Percentiles rank a stretch among this genome's conserved stretches.
Conservation (phyloP, 2,113 vertebrate genomes). For the Geococcyx californianus region DNA sequence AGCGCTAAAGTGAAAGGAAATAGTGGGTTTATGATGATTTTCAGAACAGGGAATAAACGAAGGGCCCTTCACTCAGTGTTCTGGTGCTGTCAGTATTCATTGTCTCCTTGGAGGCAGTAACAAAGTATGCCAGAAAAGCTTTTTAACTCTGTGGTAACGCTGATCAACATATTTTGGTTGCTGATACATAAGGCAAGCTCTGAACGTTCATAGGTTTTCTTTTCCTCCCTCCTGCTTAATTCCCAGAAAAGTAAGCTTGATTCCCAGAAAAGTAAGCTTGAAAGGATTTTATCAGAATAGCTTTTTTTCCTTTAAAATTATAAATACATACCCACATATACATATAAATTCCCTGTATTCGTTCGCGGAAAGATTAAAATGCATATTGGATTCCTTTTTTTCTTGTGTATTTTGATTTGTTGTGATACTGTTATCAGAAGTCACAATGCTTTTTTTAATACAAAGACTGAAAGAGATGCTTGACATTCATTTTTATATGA, state of each 20-base stretch:
- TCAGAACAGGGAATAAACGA: not conserved
- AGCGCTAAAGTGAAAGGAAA: not conserved
- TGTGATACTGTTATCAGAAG: not conserved
- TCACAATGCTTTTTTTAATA: not conserved
- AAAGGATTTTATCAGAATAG: not conserved
- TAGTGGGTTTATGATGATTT: not conserved
- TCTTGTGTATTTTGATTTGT: not conserved
- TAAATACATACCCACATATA: too few species aligned
- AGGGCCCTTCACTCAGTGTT: not conserved
- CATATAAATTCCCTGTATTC: not conserved
- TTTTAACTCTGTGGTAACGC: not conserved
- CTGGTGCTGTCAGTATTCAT: not conserved
- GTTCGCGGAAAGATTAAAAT: not conserved
- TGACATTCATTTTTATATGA: not conserved
- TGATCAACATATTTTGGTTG: not conserved
- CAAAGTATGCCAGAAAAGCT: not conserved
- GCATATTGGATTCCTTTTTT: not conserved
- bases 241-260: not conserved
- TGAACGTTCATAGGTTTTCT: not conserved
- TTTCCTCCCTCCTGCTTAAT: not conserved
- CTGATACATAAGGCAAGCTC: slow-evolving; percentile 5
- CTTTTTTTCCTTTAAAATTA: not conserved
- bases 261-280: not conserved
- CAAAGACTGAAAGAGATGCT: not conserved
- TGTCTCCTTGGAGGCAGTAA: not conserved